Evolutionary conservation across 1,140 invertebrate species (phyloP), one percentile per base, ranked within the genome.

Genomic region (Drosophila repleta): DNA sequence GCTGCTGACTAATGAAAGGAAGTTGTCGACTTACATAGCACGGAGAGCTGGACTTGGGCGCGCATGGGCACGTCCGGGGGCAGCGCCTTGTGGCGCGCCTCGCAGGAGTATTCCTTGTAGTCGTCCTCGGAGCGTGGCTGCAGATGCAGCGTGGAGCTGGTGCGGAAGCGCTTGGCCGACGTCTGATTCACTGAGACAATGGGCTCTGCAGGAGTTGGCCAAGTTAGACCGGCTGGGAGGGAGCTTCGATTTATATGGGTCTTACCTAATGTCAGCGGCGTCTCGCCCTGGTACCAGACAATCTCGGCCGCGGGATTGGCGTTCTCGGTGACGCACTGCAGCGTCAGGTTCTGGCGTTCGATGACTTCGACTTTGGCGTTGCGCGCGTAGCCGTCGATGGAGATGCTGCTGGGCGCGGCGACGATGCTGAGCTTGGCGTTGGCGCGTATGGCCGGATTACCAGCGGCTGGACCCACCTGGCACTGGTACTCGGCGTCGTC

Each of bases 401-500:
- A 95, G 52, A 98, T 96, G 1, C 95, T 94, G n/a, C 95, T 95
- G 0, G 97, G 97, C 1, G 96, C 96, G 6, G 97, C 97, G 97
- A 97, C 95, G 75, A 98, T 97, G 83, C 94, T 95, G 46, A 98
- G 94, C 64, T 94, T 94, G 10, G 96, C 96, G 90, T 96, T 96
- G 55, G 96, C 96, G 60, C 97, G 93, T 66, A 98, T 97, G 29
- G 96, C 94, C 78, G 96, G 96, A 90, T 96, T 95, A 73, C 94
- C 93, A 62, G 94, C 93, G 0, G 94, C 93, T 1, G 96, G 97
- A 46, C 96, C 96, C 56, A 98, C 97, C 93, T 98, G 97, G 92
- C 97, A 98, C 93, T 98, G 97, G 92, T 96, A 98, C 91, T 97
- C 96, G 0, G 96, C 97, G 91, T 98, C 97, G 89, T 98, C 97